A percentile compares a stretch with the other conserved stretches of the same genome.
Conservation (phyloP, 2,797 vertebrate genomes). For the Neostethus bicornis region DNA sequence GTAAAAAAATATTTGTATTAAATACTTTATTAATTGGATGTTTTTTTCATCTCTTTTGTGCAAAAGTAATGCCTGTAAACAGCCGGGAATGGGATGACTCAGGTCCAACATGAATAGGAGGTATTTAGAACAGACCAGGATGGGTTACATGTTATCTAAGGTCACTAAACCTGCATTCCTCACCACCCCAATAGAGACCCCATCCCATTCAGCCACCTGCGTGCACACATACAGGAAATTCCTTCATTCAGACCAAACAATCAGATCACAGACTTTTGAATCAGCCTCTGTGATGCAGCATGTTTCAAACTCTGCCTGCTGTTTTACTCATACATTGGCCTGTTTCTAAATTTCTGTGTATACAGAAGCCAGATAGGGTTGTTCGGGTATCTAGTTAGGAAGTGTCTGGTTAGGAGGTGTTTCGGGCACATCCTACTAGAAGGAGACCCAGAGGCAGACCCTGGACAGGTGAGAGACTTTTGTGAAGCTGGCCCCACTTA, state of each 20-base stretch:
- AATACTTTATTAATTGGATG: not conserved
- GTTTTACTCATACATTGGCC: no score
- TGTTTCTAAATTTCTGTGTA: no score
- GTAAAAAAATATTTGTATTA: no score
- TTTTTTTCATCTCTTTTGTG: constrained; percentile 10
- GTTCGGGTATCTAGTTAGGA: no score
- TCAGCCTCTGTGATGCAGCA: constrained; percentile 46
- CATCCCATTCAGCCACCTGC: constrained; percentile 30
- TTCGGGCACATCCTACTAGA: no score
- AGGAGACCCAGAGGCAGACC: no score
- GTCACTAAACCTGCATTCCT: constrained; percentile 62
- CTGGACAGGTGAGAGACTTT: no score
- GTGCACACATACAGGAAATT: constrained; percentile 17
- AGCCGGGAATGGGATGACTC: constrained; percentile 56
- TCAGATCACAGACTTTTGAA: constrained; percentile 61
- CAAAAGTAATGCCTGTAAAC: not conserved
- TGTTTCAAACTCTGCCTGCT: not conserved
- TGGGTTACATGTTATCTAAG: constrained; percentile 48
- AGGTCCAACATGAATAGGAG: constrained; percentile 62
- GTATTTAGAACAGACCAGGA: constrained; percentile 61
- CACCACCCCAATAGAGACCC: constrained; percentile 29
- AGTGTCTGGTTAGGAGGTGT: no score
- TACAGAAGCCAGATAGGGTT: no score
- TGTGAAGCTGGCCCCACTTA: no score
- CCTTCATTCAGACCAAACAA: constrained; percentile 20